Evolutionary conservation across 1,140 invertebrate genomes (phyloP), one percentile per base, ranked within the genome.

Genomic region (Drosophila bifasciata): DNA sequence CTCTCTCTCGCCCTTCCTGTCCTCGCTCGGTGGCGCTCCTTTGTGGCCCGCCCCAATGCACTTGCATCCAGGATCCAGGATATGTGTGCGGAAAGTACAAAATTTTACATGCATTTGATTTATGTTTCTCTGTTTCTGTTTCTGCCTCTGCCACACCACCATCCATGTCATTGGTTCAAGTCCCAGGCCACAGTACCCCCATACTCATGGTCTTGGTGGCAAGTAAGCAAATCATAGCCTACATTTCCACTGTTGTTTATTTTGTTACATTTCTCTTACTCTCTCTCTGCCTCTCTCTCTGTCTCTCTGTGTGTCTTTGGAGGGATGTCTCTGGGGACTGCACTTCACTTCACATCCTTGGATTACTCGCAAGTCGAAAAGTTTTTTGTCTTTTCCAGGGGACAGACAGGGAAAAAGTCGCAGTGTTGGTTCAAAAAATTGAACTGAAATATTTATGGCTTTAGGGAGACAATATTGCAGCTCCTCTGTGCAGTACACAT

Each of bases 51-150:
- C 63, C 32, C 71, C 80, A 76, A 74, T 88, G 81, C 78, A 73
- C 73, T 78, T 64, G 83, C 64, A 61, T 13, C 32, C 75, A 86
- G 83, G 83, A 86, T 79, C 57, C 74, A 86, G 83, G 83, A 86
- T 84, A 76, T 88, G 84, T 88, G 76, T 83, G 83, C 83, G 83
- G 83, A 88, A 88, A 88, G 83, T 76, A 84, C 83, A 79, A 76
- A 89, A 88, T 88, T 83, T 70, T 89, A 89, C 79, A 88, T 88
- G 79, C 79, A 89, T 79, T 88, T 88, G 83, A 88, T 88, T 88
- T 88, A 88, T 88, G 83, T 79, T 78, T 45, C 21, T 17, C 67
- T 44, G 41, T 43, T 50, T 49, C 55, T 32, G 6, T 32, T 39
- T 36, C 56, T 39, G 70, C 57, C 60, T 68, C 43, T 61, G 46